Conservation (phyloP, 2,113 vertebrate species). For the Bos javanicus region DNA sequence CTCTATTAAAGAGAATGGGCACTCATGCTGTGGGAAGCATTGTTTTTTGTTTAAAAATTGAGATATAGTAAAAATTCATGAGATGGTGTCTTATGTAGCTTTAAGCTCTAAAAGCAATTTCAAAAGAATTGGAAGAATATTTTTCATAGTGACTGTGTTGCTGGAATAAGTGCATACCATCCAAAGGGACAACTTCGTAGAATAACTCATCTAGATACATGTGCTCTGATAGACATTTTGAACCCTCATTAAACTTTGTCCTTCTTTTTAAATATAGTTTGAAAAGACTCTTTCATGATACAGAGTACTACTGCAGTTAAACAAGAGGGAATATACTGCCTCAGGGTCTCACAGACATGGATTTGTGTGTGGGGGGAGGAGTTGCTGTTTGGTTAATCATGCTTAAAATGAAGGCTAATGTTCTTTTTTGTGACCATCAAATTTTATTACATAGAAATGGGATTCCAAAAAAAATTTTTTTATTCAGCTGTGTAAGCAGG, state of each 20-base stretch:
- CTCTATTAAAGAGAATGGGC: neutral
- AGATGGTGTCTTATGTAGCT: neutral
- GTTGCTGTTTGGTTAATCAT: neutral
- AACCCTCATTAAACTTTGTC: neutral
- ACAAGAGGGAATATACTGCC: neutral
- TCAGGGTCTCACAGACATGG: neutral
- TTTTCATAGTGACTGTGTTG: neutral
- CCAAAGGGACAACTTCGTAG: neutral
- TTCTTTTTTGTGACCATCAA: neutral
- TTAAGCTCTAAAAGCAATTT: conserved; percentile 16
- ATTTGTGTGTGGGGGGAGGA: neutral
- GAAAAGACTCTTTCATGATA: neutral
- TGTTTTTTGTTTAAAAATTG: neutral
- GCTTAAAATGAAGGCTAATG: neutral
- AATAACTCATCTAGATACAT: neutral
- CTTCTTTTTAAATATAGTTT: neutral
- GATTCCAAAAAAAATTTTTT: neutral
- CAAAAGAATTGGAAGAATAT: neutral
- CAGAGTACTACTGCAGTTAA: neutral
- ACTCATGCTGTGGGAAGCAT: neutral
- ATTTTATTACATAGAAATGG: neutral
- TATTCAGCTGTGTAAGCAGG: neutral
- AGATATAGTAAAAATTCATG: conserved; percentile 5
- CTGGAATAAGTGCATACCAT: neutral
- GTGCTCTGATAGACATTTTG: neutral